phyloP scores from a whole-genome alignment of 2,888 invertebrate species.

The Papilio gigon region DNA sequence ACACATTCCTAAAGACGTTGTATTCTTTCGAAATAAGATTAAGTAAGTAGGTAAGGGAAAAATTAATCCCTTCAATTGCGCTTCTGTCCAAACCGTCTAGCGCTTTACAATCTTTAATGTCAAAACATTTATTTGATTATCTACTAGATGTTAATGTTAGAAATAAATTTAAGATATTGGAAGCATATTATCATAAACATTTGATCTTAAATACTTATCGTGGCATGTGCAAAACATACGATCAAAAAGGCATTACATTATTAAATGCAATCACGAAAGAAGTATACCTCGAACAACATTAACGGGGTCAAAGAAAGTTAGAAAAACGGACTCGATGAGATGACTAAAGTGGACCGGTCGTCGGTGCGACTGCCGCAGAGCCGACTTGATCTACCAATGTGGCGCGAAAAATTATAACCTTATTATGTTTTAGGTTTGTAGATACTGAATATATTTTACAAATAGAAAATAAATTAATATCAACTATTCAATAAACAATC shows the following conservation, averaged over 20 bases:
- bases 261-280: constrained; percentile 49
- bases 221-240: constrained; percentile 38
- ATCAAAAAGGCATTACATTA: constrained; percentile 54
- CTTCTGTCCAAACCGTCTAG: no score
- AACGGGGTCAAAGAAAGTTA: constrained; percentile 80
- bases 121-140: neutral
- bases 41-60: no score
- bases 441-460: neutral
- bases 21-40: no score
- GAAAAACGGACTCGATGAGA: constrained; percentile 68
- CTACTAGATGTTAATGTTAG: neutral
- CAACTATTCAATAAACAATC: neutral
- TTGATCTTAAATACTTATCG: neutral
- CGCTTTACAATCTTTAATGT: no score
- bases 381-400: constrained; percentile 37
- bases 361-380: constrained; percentile 49
- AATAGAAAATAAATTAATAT: neutral
- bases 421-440: neutral
- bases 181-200: neutral
- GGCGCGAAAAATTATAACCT: constrained; percentile 14
- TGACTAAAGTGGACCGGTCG: constrained; percentile 71
- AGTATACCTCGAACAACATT: constrained; percentile 50
- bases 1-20: neutral
- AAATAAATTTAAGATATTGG: neutral
- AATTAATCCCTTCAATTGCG: no score